Evolutionary conservation across 1,140 invertebrate species (phyloP).

Genomic region (Brachionus angularis): DNA sequence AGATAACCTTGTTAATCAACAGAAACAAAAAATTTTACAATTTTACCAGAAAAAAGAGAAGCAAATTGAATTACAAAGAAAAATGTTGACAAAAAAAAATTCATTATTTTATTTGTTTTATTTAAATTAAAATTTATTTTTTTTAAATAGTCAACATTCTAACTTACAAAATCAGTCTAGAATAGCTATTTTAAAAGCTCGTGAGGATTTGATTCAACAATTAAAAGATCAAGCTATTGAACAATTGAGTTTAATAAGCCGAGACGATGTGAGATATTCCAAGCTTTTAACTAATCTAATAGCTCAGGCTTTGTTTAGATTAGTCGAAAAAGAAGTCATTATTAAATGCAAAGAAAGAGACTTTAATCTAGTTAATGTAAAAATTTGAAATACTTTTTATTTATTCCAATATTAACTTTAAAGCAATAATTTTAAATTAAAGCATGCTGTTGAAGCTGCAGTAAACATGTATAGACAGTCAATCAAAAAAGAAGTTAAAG

Average conservation of each 20-base stretch:
- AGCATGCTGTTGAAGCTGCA: constrained; percentile 37
- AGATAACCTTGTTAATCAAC: constrained; percentile 34
- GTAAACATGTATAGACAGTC: background rate
- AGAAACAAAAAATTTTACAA: constrained; percentile 31
- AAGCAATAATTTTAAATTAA: background rate
- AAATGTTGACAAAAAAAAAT: constrained; percentile 22
- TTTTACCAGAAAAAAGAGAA: constrained; percentile 44
- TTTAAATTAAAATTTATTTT: no score
- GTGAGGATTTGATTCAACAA: constrained; percentile 39
- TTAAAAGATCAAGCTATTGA: constrained; percentile 31
- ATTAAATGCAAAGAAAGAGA: constrained; percentile 24
- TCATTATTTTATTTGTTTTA: no score
- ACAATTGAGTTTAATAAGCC: constrained; percentile 12
- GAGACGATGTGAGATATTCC: constrained; percentile 3
- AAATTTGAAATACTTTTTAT: background rate
- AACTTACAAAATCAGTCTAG: constrained; percentile 42
- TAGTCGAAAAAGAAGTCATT: constrained; percentile 20
- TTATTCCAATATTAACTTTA: background rate
- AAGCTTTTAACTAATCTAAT: constrained; percentile 13
- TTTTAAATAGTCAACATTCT: constrained; percentile 23
- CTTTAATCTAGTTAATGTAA: constrained; percentile 32
- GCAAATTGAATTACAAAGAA: constrained; percentile 43
- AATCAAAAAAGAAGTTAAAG: constrained; percentile 38
- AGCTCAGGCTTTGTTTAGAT: constrained; percentile 31
- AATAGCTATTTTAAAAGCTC: constrained; percentile 36